Base-by-base conservation (phyloP, 1,140 invertebrate genomes). In the Laupala kohalensis region DNA sequence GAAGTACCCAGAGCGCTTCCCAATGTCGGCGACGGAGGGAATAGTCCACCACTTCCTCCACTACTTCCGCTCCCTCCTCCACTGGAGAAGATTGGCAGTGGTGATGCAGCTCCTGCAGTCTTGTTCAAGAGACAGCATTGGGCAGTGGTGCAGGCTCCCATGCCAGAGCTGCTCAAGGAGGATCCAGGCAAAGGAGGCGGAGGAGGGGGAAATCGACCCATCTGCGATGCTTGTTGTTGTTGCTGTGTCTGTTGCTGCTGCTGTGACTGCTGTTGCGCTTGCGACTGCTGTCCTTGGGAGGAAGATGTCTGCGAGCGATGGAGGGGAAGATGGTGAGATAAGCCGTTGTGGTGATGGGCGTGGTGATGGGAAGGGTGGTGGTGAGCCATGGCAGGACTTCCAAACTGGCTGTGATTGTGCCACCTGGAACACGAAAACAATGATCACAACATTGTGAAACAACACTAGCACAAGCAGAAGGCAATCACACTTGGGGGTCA, bases 311-410 rank as follows among this genome's bases (percentile, higher is more conserved):
- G 30, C 67, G n/a, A 53, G 53, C 19, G 67, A 69, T 12, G 64
- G 62, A 25, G 69, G 62, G 13, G 64, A 64, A 6, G 69, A 68
- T 25, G 62, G 69, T 63, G 67, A 53, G 13, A 28, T 30, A 64
- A 71, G 67, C 25, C 64, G 30, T 62, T 67, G 73, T 64, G 28
- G 9, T 63, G 63, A 66, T 71, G 69, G 30, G 30, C 27, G 69
- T 69, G 69, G 64, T 29, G 62, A 64, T 63, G 62, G 23, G 37
- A n/a, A n/a, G n/a, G n/a, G n/a, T n/a, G 26, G 25, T 71, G 28
- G 24, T 64, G 53, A 71, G 53, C 27, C 64, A 62, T 64, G 23
- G 70, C 28, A 5, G 27, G 53, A 24, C 30, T 29, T 23, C 26
- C 53, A 27, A 65, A 65, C 25, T 65, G 63, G 28, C 70, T 71